phyloP scores from a whole-genome alignment of 2,113 vertebrate genomes.

The Hemibagrus wyckioides region DNA sequence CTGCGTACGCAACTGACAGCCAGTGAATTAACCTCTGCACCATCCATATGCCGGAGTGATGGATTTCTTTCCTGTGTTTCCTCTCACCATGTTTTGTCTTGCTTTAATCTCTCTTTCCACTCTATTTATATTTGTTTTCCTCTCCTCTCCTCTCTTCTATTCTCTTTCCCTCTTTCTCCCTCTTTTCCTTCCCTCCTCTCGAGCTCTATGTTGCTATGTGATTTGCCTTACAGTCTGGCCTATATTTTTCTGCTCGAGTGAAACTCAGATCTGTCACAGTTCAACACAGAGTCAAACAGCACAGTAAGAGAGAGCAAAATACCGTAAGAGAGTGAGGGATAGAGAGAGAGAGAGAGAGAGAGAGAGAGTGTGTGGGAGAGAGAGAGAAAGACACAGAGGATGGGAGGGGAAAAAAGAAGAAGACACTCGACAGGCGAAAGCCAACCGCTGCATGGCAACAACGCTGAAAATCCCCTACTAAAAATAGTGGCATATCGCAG shows the following conservation, averaged over 20 bases:
- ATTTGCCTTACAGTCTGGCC: conserved; percentile 61
- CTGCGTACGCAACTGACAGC: conserved; percentile 20
- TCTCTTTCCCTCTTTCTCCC: neutral
- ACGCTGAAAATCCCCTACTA: conserved; percentile 70
- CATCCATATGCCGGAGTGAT: conserved; percentile 44
- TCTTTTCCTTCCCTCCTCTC: conserved; percentile 2
- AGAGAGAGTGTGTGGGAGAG: conserved; percentile 7
- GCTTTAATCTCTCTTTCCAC: conserved; percentile 1
- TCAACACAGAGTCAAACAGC: conserved; percentile 54
- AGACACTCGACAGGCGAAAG: conserved; percentile 54
- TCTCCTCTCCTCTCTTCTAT: conserved; percentile 21
- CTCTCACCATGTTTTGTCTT: conserved; percentile 8
- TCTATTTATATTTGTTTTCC: conserved; percentile 19
- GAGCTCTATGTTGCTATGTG: conserved; percentile 48
- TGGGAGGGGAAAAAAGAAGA: conserved; percentile 12
- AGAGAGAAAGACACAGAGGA: conserved; percentile 33
- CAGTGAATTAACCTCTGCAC: conserved; percentile 35
- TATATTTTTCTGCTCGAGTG: conserved; percentile 65
- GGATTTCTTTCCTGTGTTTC: conserved; percentile 8
- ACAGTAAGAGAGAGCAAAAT: conserved; percentile 43
- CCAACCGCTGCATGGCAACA: conserved; percentile 76
- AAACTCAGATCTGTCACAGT: conserved; percentile 61
- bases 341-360: conserved; percentile 15
- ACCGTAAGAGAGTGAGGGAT: neutral
- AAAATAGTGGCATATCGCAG: conserved; percentile 68